Evolutionary conservation across 2,888 invertebrate species (phyloP), one percentile per base, ranked within the genome.

Genomic region (Microctonus brassicae): DNA sequence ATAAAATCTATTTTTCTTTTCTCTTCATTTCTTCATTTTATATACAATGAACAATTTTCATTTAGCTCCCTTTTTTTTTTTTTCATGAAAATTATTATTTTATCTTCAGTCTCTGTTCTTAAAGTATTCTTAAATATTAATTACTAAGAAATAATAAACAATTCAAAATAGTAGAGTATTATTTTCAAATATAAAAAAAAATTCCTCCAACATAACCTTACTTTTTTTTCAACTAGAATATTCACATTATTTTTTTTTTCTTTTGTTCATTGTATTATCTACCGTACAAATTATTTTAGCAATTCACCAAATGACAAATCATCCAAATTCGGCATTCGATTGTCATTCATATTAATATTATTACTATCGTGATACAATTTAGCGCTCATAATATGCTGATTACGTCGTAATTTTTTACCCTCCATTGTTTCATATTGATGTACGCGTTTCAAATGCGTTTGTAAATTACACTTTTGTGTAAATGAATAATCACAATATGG

Each of bases 401-500:
- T 76, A 10, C 78, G 61, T n/a, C 77, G 77, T 9, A 81, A 33
- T 70, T 83, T 84, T 26, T 79, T 82, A 0, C 70, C 72, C 2
- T 82, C 81, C 1, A 74, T 52, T 0, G 77, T 74, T 20, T 84
- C 81, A 6, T 82, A 13, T n/a, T 81, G 82, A 75, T 86, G 86
- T 2, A 81, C 83, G 81, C 92, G 88, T 83, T 89, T 89, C 63
- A 92, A 88, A 81, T 93, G 92, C 0, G 90, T 90, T 76, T 90
- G 89, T 9, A 93, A 85, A 81, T 91, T 91, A 34, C 91, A 90
- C 77, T 90, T 90, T 73, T 90, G 89, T n/a, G 90, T 89, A 80
- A 92, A 92, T 10, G 89, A 88, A 76, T 89, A 89, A n/a, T 89
- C 88, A 82, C 93, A 93, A 74, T 90, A 88, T 0, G 89, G 86